Percentiles rank a stretch among this genome's conserved stretches.
phyloP scores from a whole-genome alignment of 2,113 vertebrate genomes.

The Carettochelys insculpta region DNA sequence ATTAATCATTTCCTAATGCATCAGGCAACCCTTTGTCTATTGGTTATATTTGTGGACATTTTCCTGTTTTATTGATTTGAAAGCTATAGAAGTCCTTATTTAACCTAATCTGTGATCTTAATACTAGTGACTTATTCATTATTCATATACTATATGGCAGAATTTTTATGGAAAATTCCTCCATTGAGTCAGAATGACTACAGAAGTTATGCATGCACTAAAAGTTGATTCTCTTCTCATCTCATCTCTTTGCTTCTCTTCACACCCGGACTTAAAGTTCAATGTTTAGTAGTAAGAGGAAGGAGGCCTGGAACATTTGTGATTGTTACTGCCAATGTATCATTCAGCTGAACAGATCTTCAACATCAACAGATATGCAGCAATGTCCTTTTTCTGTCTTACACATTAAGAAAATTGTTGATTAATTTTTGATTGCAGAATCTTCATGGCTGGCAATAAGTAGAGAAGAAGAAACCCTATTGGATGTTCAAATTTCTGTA shows the following conservation, averaged over 20 bases:
- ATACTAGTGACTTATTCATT: not conserved
- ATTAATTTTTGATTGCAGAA: not conserved
- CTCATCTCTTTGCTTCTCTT: not conserved
- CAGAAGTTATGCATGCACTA: not conserved
- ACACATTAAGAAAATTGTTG: not conserved
- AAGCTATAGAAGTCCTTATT: constrained; percentile 38
- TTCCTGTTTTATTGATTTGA: constrained; percentile 15
- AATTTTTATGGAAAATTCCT: not conserved
- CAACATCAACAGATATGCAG: not conserved
- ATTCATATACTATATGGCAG: not conserved
- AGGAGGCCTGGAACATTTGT: not conserved
- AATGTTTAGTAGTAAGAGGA: not conserved
- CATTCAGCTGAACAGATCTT: not conserved
- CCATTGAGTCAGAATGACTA: constrained; percentile 7
- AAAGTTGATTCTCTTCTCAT: not conserved
- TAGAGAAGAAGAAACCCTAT: not conserved
- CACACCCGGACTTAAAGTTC: not conserved
- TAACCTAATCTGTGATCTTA: not conserved
- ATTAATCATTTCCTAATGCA: not conserved
- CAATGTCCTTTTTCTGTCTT: not conserved
- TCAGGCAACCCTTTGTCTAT: constrained; percentile 19
- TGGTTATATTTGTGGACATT: constrained; percentile 33
- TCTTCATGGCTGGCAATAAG: not conserved
- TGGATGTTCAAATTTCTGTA: not conserved
- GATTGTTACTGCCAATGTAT: not conserved